Percentiles rank a stretch among this genome's conserved stretches.
These are phyloP conservation scores for Hipparchia semele DNA, from an alignment of 2,888 invertebrate species.

Conservation along the genomic window DNA sequence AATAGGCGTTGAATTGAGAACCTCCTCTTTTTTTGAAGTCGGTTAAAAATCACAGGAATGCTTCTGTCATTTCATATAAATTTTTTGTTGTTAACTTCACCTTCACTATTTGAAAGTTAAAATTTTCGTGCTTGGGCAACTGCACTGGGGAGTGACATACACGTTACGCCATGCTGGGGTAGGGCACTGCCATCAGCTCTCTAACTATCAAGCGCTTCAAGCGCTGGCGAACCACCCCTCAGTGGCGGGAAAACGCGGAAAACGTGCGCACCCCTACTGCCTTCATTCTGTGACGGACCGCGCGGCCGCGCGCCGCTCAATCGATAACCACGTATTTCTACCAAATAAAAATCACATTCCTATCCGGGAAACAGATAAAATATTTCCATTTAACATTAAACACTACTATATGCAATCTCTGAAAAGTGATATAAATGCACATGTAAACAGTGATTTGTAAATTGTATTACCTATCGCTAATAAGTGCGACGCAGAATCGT, in stretches of 20 bases:
- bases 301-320: conserved; percentile 76
- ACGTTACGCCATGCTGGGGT: no score
- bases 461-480: conserved; percentile 38
- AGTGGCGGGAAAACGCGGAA: conserved; percentile 69
- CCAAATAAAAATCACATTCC: conserved; percentile 28
- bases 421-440: conserved; percentile 30
- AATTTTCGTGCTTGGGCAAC: no score
- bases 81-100: no score
- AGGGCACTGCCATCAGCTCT: neutral
- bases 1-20: no score
- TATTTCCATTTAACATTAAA: neutral
- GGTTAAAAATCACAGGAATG: no score
- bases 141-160: no score
- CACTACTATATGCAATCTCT: conserved; percentile 25
- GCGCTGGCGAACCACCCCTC: conserved; percentile 38
- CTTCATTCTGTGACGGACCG: conserved; percentile 69
- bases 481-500: conserved; percentile 66
- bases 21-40: no score
- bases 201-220: conserved; percentile 20
- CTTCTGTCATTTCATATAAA: no score
- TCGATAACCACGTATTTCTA: conserved; percentile 61
- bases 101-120: no score
- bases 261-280: conserved; percentile 71
- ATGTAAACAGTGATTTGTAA: conserved; percentile 40
- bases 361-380: conserved; percentile 5